Base-by-base conservation (phyloP, 2,797 vertebrate species). In the Micromesistius poutassou region DNA sequence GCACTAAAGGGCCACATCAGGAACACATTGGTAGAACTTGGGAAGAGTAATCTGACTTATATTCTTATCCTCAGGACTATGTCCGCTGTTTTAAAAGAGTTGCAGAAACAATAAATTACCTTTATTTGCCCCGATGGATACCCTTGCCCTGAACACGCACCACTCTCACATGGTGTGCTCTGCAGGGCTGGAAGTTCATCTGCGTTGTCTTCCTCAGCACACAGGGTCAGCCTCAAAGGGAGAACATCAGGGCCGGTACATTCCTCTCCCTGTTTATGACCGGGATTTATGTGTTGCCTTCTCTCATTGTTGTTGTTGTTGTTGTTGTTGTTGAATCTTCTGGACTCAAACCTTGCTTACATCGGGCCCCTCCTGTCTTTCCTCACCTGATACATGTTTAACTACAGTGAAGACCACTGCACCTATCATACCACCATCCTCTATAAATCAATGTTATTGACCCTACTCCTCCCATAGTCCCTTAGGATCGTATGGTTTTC, bases 1-100 rank as follows among this genome's bases (percentile, higher is more conserved):
- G 86, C 74, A 16, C 78, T 88, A 76, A 82, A 89, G 16, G 14
- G 31, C 33, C 79, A 76, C 81, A 72, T 82, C 77, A 86, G 76
- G 80, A 77, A 77, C 3, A 35, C 7, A 0, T 50, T 82, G 31
- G 12, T 72, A 1, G 46, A 1, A 72, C 36, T 83, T n/a, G 73
- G 66, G 10, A 71, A 77, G 33, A 19, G n/a, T 68, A 73, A 46
- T 38, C 46, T 19, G 16, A n/a, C n/a, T n/a, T n/a, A n/a, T n/a
- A 16, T 42, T 16, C 14, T 13, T 13, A 14, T 12, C 40, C 40
- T 42, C 40, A 42, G 12, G 40, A 13, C 14, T 14, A 38, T 38
- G 12, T 42, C 40, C 14, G 13, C 40, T 13, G 40, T 42, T 42
- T 42, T 42, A 42, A 42, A 42, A 42, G 40, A 42, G 40, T 42